Evolutionary conservation across 37 sponge, comb jelly and placozoan species (phyloP), one percentile per base, ranked within the genome.

Genomic region (Cliona cf. orientalis): DNA sequence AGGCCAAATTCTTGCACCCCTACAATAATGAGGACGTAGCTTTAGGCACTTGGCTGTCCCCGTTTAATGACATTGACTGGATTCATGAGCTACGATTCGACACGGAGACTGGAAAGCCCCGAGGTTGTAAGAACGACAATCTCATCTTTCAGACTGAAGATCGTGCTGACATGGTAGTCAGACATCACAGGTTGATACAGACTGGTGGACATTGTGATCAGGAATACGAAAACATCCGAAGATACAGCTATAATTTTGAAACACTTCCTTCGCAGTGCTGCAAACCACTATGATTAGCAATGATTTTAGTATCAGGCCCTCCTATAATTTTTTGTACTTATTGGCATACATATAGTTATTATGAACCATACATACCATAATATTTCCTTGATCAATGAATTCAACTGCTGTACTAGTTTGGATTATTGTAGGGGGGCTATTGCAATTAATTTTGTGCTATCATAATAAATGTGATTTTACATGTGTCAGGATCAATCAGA

Each of bases 81-180:
- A 49, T 45, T 5, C 95, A 95, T 55, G 87, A 95, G 55, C 34
- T 70, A 0, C 58, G 80, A 2, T 95, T 95, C 49, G 78, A 95
- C 71, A 95, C 95, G 2, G 92, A 74, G 11, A 2, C 59, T 1
- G 75, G 81, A 39, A 32, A 56, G 38, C 69, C 78, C 21, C 69
- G 95, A 60, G 95, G 95, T 5, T 95, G 95, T 58, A 68, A 46
- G 17, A 88, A 91, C 36, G 14, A 55, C 25, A 82, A 75, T 59
- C n/a, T 95, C 0, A 73, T 91, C 3, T 71, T 81, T 45, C 71
- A 31, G 42, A 12, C 69, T 32, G 37, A 11, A 5, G 25, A n/a
- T 35, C 31, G 3, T 36, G 26, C 0, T 3, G 72, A 81, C 14
- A 70, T 81, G 72, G 3, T 29, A 0, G 12, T 23, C 0, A 11